Base-by-base conservation (phyloP, 2,797 vertebrate genomes). In the Serranus cabrilla region DNA sequence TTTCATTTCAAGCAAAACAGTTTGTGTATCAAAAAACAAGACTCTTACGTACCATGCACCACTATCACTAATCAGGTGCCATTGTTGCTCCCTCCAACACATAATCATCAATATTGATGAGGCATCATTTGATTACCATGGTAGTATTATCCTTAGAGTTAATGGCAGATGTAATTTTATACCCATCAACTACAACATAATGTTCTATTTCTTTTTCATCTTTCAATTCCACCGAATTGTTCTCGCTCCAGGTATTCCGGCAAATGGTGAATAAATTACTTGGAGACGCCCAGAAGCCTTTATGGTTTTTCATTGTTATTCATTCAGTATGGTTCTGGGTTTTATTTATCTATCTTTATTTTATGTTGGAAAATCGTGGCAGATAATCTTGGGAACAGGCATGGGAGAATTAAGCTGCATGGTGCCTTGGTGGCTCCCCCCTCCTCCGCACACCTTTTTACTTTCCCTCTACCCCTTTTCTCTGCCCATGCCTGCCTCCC, bases 321-420 rank as follows among this genome's bases (percentile, higher is more conserved):
- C 87, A 88, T 91, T 92, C 79, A 87, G 76, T 83, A 71, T 84
- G 75, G 80, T 76, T 84, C 88, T 85, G 82, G 81, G 82, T 86
- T 91, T 93, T 94, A 90, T 94, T 93, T 93, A 90, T 92, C 85
- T 87, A 87, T 89, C 87, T 89, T 86, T 87, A 86, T 86, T 89
- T 89, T 84, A 89, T 81, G 78, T 85, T 77, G 62, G 82, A 65
- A 90, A 91, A 94, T 91, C 83, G 72, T 39, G 57, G 63, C 50
- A 84, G 87, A 84, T 93, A 91, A 95, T 92, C 93, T 94, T 71
- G 84, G 80, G 87, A 91, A 92, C 92, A 90, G 87, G 87, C 87
- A 87, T 89, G 76, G 90, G 83, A 82, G 92, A 94, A 94, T 94
- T 95, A 96, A 93, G 83, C 83, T 75, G 76, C 82, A n/a, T 80